phyloP scores from a whole-genome alignment of 2,113 vertebrate genomes.

The Otis tarda region DNA sequence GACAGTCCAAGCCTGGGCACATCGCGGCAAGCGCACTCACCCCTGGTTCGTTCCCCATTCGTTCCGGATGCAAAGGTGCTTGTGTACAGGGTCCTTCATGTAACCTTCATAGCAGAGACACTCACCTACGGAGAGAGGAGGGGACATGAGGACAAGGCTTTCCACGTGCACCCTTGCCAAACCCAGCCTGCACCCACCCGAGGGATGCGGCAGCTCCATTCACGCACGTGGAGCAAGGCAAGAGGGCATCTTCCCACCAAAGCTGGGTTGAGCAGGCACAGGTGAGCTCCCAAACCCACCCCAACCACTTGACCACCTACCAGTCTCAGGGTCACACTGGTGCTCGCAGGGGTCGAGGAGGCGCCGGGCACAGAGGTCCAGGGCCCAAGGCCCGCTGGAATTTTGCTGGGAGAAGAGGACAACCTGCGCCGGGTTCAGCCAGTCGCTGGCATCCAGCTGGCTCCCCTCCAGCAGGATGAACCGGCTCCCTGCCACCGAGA shows the following conservation, averaged over 20 bases:
- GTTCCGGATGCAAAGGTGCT: conserved; percentile 96
- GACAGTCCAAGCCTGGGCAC: neutral
- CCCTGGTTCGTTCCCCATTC: conserved; percentile 98
- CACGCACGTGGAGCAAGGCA: rapidly evolving
- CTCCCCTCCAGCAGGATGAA: conserved; percentile 96
- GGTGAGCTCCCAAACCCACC: neutral
- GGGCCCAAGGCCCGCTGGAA: conserved; percentile 94
- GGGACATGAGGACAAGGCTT: neutral
- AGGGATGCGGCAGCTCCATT: rapidly evolving
- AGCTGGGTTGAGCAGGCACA: neutral
- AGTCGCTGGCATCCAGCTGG: conserved; percentile 94
- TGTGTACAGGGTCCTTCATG: conserved; percentile 97
- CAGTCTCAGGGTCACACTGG: conserved; percentile 94
- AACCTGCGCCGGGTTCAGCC: conserved; percentile 97
- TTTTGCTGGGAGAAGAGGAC: conserved; percentile 96
- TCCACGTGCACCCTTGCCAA: rapidly evolving
- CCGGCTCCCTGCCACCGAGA: conserved; percentile 82
- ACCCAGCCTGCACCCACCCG: neutral
- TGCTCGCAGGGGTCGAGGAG: conserved; percentile 97
- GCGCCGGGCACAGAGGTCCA: conserved; percentile 91
- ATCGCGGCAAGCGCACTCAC: conserved; percentile 72
- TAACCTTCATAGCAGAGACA: conserved; percentile 96
- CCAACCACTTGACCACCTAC: conserved; percentile 53
- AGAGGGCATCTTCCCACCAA: neutral
- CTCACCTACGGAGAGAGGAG: conserved; percentile 78